These are phyloP conservation scores for Heliothis virescens DNA, from an alignment of 1,140 invertebrate species.

Conservation along the genomic window DNA sequence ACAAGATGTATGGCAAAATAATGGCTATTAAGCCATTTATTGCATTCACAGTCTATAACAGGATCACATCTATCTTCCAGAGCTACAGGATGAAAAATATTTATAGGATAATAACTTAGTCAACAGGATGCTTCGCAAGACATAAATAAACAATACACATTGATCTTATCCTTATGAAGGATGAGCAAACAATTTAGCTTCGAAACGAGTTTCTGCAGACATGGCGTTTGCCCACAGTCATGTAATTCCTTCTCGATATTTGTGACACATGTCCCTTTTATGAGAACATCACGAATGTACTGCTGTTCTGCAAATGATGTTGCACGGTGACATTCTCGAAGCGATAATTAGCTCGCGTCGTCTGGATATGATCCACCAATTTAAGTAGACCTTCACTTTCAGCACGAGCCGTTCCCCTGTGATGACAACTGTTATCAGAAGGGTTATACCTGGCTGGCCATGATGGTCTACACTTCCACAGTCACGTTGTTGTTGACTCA, in stretches of 20 bases:
- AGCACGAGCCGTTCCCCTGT: neutral
- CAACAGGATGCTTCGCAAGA: neutral
- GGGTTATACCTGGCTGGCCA: neutral
- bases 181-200: neutral
- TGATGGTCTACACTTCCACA: constrained; percentile 3
- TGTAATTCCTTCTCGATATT: neutral
- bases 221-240: neutral
- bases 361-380: constrained; percentile 24
- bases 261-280: constrained; percentile 30
- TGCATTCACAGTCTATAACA: neutral
- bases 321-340: constrained; percentile 36
- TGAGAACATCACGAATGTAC: constrained; percentile 33
- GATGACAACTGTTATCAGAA: neutral
- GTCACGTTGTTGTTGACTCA: constrained; percentile 50
- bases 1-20: constrained; percentile 1
- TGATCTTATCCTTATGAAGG: neutral
- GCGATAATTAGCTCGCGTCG: constrained; percentile 42
- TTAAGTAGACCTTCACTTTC: constrained; percentile 32
- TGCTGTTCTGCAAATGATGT: neutral
- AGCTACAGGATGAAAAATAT: neutral
- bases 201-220: neutral
- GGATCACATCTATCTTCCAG: neutral
- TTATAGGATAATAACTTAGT: constrained; percentile 18
- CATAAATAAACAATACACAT: neutral
- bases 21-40: constrained; percentile 23